Evolutionary conservation across 2,797 vertebrate species (phyloP).

Genomic region (Peromyscus aztecus): DNA sequence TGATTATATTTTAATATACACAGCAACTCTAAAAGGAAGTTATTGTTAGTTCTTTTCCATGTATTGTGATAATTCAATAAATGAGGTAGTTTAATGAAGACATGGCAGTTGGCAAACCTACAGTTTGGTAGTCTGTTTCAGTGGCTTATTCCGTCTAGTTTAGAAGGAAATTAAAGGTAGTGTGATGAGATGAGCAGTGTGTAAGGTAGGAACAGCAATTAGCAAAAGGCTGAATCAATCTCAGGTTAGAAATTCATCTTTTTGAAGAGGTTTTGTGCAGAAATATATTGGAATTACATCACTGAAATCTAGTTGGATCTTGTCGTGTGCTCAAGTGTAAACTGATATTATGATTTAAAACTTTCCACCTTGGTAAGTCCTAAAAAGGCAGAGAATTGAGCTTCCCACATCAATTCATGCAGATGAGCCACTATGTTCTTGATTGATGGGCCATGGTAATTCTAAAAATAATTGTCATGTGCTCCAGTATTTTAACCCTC

Average conservation of each 20-base stretch:
- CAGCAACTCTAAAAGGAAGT: background rate
- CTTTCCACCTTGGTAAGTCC: background rate
- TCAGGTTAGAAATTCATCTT: background rate
- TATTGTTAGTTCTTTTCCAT: conserved; percentile 46
- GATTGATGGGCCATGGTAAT: background rate
- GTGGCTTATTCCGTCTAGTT: conserved; percentile 25
- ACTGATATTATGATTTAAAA: conserved; percentile 7
- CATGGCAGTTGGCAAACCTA: background rate
- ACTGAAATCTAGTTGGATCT: conserved; percentile 49
- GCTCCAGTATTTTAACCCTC: background rate
- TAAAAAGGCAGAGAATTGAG: background rate
- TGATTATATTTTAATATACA: conserved; percentile 50
- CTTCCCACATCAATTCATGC: background rate
- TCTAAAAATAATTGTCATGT: background rate
- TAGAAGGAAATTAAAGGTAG: conserved; percentile 18
- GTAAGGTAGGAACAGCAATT: background rate
- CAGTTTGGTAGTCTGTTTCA: background rate
- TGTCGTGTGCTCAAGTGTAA: background rate
- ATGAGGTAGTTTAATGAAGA: conserved; percentile 45
- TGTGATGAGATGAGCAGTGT: background rate
- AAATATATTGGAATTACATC: background rate
- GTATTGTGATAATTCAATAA: conserved; percentile 37
- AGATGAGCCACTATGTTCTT: background rate
- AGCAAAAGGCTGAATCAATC: background rate
- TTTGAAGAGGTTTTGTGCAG: background rate